Conservation (phyloP, 2,888 invertebrate species). For the Neoaliturus tenellus region DNA sequence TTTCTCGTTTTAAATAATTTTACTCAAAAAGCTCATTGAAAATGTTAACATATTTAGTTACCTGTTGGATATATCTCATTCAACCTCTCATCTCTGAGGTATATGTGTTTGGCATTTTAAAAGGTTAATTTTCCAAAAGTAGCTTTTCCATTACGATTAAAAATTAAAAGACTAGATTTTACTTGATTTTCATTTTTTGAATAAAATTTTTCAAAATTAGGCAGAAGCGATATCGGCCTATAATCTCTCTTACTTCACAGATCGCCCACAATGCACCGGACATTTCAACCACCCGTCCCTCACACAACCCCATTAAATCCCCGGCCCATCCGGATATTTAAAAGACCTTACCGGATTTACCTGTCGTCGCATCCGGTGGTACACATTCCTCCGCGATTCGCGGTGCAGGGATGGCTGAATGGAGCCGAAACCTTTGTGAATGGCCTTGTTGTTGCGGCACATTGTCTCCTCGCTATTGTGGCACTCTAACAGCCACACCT, state of each 20-base stretch:
- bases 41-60: no score
- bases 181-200: no score
- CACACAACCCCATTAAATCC: constrained; percentile 9
- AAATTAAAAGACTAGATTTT: no score
- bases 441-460: constrained; percentile 34
- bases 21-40: no score
- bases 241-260: background rate
- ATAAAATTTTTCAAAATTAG: background rate
- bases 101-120: no score
- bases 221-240: background rate
- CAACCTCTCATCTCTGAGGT: no score
- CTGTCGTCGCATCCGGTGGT: constrained; percentile 29
- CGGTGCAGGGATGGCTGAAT: constrained; percentile 25
- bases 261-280: background rate
- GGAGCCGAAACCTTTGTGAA: constrained; percentile 41
- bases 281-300: background rate
- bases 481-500: constrained; percentile 23
- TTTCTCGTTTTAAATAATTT: no score
- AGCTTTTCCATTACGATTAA: no score
- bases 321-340: constrained; percentile 2
- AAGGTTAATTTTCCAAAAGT: no score
- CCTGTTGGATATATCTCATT: no score
- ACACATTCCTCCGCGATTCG: constrained; percentile 17
- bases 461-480: constrained; percentile 15
- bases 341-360: constrained; percentile 32